Percentiles rank a stretch among this genome's conserved stretches.
Conservation (phyloP, 2,888 invertebrate species). For the Vannuccia rotundouncinata region DNA sequence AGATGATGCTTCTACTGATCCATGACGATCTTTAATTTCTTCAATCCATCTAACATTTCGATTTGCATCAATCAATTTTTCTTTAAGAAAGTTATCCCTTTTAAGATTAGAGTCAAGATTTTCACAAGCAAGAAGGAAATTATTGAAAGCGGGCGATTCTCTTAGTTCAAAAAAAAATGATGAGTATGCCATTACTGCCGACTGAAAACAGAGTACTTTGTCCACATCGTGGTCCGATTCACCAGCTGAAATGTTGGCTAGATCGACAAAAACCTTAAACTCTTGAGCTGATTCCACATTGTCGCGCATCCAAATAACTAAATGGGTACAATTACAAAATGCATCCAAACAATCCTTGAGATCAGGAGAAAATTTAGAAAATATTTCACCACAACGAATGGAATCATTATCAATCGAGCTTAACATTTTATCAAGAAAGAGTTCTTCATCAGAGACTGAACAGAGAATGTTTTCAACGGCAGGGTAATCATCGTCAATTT, state of each 20-base stretch:
- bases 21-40: conserved; percentile 46
- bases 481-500: not conserved
- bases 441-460: not conserved
- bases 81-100: conserved; percentile 45
- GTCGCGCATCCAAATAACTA: not conserved
- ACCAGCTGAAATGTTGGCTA: conserved; percentile 47
- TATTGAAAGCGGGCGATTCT: conserved; percentile 42
- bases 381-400: not conserved
- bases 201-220: conserved; percentile 47
- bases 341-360: not conserved
- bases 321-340: not conserved
- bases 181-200: conserved; percentile 49
- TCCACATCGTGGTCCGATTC: conserved; percentile 46
- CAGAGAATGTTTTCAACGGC: not conserved
- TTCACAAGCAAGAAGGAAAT: conserved; percentile 45
- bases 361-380: not conserved
- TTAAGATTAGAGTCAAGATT: conserved; percentile 46
- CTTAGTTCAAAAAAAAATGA: conserved; percentile 50
- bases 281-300: conserved; percentile 38
- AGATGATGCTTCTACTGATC: conserved; percentile 49
- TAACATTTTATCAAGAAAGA: not conserved
- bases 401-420: not conserved
- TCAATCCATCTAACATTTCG: conserved; percentile 47
- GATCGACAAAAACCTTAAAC: conserved; percentile 45
- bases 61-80: conserved; percentile 47